These are phyloP conservation scores for Drosophila nikananu DNA, from an alignment of 1,140 invertebrate species.

Conservation along the genomic window DNA sequence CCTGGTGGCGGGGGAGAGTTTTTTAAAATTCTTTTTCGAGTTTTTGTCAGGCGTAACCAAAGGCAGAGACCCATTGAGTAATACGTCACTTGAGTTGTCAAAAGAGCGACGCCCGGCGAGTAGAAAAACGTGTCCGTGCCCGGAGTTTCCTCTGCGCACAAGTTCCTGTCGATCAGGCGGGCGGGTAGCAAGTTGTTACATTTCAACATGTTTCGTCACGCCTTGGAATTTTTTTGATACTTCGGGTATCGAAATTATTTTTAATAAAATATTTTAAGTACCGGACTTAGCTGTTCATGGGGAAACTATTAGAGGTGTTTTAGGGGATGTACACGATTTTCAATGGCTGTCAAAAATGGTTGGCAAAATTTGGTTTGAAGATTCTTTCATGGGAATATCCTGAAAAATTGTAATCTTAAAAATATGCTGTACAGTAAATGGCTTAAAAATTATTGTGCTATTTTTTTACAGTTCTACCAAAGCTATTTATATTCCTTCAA, in stretches of 20 bases:
- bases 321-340: conserved; percentile 15
- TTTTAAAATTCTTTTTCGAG: conserved; percentile 15
- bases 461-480: background rate
- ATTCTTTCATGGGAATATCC: conserved; percentile 11
- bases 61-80: conserved; percentile 58
- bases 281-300: conserved; percentile 10
- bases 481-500: background rate
- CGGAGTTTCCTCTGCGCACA: conserved; percentile 73
- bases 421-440: no score
- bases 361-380: conserved; percentile 13
- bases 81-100: conserved; percentile 81
- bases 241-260: conserved; percentile 44
- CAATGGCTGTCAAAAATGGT: conserved; percentile 37
- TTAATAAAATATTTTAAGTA: conserved; percentile 46
- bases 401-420: background rate
- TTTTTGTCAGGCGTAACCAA: conserved; percentile 73
- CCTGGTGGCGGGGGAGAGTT: conserved; percentile 31
- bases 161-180: conserved; percentile 75
- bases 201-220: conserved; percentile 78
- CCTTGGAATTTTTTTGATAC: conserved; percentile 64
- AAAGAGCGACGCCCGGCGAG: conserved; percentile 57
- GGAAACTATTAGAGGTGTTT: conserved; percentile 19
- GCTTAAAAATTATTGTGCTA: background rate
- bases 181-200: conserved; percentile 66
- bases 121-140: conserved; percentile 66